Evolutionary conservation across 1,140 invertebrate genomes (phyloP).

Genomic region (Eufriesea mexicana): DNA sequence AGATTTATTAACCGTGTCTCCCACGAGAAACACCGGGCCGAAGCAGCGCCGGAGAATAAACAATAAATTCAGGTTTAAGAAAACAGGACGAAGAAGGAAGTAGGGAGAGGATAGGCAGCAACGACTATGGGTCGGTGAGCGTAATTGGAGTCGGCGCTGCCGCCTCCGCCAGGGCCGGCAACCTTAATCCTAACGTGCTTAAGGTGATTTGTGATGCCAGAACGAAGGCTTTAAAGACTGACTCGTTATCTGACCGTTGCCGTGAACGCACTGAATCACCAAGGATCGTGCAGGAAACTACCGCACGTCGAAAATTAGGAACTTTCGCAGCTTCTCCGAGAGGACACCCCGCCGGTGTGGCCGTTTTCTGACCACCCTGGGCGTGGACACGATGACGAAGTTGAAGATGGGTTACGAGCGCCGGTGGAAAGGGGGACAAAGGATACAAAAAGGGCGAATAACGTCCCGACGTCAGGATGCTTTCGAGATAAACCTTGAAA

Average conservation of each 20-base stretch:
- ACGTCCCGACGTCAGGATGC: background rate
- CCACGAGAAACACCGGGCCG: slow-evolving; percentile 39
- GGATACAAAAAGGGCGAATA: background rate
- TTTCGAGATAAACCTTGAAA: slow-evolving; percentile 37
- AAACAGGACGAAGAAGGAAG: slow-evolving; percentile 59
- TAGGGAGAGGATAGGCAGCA: background rate
- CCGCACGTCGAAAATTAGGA: slow-evolving; percentile 6
- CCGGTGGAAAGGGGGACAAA: background rate
- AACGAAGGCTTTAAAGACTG: slow-evolving; percentile 60
- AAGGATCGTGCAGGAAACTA: slow-evolving; percentile 11
- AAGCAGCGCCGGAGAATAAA: slow-evolving; percentile 58
- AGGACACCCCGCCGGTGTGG: background rate
- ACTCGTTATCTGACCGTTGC: slow-evolving; percentile 61
- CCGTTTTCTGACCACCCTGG: background rate
- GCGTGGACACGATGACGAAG: background rate
- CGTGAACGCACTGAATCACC: slow-evolving; percentile 46
- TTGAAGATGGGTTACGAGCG: too few relatives aligned
- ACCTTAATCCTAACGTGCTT: slow-evolving; percentile 65
- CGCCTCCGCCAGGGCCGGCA: slow-evolving; percentile 29
- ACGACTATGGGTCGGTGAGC: slow-evolving; percentile 31
- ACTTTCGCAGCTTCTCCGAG: slow-evolving; percentile 6
- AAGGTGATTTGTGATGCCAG: slow-evolving; percentile 70
- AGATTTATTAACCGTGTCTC: slow-evolving; percentile 67
- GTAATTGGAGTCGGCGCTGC: slow-evolving; percentile 56
- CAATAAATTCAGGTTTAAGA: slow-evolving; percentile 75